phyloP scores from a whole-genome alignment of 2,888 invertebrate genomes.

The Thumatha senex region DNA sequence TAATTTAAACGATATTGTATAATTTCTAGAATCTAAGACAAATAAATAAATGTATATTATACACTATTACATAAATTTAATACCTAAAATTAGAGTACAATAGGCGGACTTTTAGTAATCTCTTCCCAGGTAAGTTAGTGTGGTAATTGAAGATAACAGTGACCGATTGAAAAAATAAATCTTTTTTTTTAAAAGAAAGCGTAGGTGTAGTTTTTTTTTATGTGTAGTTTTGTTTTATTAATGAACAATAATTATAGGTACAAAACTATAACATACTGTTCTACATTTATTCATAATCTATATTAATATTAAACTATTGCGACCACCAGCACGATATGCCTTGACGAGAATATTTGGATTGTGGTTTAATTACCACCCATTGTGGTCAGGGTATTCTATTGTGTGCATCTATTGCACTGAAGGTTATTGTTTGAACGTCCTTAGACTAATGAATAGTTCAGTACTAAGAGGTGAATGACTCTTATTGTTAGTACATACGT shows the following conservation, averaged over 20 bases:
- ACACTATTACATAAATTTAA: too few relatives aligned
- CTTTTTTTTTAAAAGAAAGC: too few relatives aligned
- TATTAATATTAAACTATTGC: slow-evolving; percentile 59
- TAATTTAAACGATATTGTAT: too few relatives aligned
- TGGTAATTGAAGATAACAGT: too few relatives aligned
- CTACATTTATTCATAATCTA: slow-evolving; percentile 31
- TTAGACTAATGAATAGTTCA: slow-evolving; percentile 27
- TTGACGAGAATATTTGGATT: slow-evolving; percentile 77
- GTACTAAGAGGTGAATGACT: slow-evolving; percentile 26
- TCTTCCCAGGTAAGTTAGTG: too few relatives aligned
- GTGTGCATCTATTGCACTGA: slow-evolving; percentile 31
- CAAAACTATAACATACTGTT: background rate
- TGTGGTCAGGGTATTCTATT: slow-evolving; percentile 59
- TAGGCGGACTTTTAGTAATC: too few relatives aligned
- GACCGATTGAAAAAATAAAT: too few relatives aligned
- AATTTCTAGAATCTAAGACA: too few relatives aligned
- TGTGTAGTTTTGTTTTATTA: too few relatives aligned
- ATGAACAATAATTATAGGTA: slow-evolving; percentile 37
- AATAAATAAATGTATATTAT: too few relatives aligned
- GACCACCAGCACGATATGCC: slow-evolving; percentile 76
- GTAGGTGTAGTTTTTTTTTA: too few relatives aligned
- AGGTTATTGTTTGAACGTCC: slow-evolving; percentile 34
- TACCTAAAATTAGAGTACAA: too few relatives aligned
- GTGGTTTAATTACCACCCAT: slow-evolving; percentile 79
- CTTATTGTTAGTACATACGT: slow-evolving; percentile 3